Percentiles rank a stretch among this genome's conserved stretches.
These are phyloP conservation scores for Chiloscyllium punctatum DNA, from an alignment of 2,797 vertebrate species.

Conservation along the genomic window DNA sequence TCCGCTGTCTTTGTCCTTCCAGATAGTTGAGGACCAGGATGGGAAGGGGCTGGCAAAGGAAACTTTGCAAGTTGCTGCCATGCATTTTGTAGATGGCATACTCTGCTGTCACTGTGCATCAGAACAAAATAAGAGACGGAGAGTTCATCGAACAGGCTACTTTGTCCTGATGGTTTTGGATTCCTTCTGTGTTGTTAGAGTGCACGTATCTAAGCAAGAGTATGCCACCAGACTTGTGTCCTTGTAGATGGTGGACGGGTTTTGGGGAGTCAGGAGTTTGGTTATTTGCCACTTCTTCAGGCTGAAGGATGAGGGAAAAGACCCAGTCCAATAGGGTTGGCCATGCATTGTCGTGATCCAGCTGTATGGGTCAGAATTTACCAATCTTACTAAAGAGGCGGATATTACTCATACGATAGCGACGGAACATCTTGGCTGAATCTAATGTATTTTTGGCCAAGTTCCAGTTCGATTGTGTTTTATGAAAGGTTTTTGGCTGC, in stretches of 20 bases:
- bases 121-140: neutral
- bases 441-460: too few species aligned
- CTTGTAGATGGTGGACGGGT: neutral
- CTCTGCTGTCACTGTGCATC: neutral
- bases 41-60: neutral
- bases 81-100: neutral
- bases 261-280: neutral
- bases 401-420: too few species aligned
- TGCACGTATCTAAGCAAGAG: neutral
- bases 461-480: too few species aligned
- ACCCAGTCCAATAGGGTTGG: too few species aligned
- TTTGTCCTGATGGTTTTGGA: neutral
- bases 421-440: too few species aligned
- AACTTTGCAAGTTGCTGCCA: neutral
- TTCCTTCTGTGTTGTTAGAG: neutral
- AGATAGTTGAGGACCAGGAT: neutral
- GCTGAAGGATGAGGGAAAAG: too few species aligned
- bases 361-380: too few species aligned
- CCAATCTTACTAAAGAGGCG: too few species aligned
- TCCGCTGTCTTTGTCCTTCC: neutral
- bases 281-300: neutral
- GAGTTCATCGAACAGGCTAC: neutral
- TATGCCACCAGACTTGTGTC: neutral
- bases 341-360: too few species aligned
- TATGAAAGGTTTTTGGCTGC: too few species aligned